Conservation (phyloP, 1,140 invertebrate genomes). For the Drosophila sp. region DNA sequence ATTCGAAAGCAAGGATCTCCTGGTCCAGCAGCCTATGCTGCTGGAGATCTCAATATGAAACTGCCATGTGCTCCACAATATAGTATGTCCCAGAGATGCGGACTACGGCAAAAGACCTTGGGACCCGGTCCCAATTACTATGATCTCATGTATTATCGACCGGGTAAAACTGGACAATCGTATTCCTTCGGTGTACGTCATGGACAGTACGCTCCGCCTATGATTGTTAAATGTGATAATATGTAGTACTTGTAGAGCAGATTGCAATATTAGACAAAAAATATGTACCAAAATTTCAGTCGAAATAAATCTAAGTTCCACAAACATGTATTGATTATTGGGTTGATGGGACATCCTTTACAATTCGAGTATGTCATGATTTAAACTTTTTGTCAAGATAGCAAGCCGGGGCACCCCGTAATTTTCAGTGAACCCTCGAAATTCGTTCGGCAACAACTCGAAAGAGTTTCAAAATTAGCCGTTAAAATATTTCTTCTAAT, state of each 20-base stretch:
- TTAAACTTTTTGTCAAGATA: no score
- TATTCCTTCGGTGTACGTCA: conserved; percentile 76
- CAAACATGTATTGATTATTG: no score
- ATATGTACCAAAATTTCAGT: conserved; percentile 45
- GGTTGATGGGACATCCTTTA: no score
- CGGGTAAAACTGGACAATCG: conserved; percentile 55
- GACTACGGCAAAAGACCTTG: conserved; percentile 27
- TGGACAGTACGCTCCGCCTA: conserved; percentile 70
- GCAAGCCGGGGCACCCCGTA: neutral
- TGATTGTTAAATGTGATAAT: conserved; percentile 81
- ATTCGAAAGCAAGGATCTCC: conserved; percentile 82
- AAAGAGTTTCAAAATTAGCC: conserved; percentile 56
- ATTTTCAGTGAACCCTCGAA: neutral
- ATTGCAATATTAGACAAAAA: conserved; percentile 64
- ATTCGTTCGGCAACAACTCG: conserved; percentile 53
- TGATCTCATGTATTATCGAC: conserved; percentile 71
- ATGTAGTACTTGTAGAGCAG: conserved; percentile 44
- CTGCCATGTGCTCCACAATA: conserved; percentile 79
- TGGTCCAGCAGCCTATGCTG: conserved; percentile 85
- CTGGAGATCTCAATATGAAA: conserved; percentile 68
- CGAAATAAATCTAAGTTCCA: neutral
- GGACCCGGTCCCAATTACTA: conserved; percentile 84
- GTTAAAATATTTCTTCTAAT: conserved; percentile 56
- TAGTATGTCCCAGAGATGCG: conserved; percentile 70
- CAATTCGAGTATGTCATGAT: neutral